Percentiles rank a stretch among this genome's conserved stretches.
phyloP scores from a whole-genome alignment of 2,797 vertebrate genomes.

The Coccyzus lansbergi region DNA sequence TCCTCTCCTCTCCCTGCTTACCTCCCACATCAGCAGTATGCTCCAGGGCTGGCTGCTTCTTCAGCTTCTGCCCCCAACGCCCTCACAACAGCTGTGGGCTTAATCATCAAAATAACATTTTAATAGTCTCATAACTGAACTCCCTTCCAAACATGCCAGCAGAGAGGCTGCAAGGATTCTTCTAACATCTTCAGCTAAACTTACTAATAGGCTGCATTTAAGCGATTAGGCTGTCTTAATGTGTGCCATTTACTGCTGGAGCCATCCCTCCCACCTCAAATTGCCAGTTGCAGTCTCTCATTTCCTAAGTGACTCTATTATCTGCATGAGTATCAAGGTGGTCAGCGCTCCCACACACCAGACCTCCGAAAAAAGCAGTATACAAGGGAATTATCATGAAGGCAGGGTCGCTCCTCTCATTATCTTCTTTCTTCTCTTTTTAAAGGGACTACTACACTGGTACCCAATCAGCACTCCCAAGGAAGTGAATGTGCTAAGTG shows the following conservation, averaged over 20 bases:
- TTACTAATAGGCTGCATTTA: constrained; percentile 78
- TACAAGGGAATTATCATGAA: constrained; percentile 39
- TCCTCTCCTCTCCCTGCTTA: not conserved
- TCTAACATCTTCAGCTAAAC: constrained; percentile 78
- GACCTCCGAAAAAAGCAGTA: constrained; percentile 12
- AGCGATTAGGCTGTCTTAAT: constrained; percentile 73
- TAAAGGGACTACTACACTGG: constrained; percentile 19
- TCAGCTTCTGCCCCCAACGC: constrained; percentile 72
- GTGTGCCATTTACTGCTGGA: constrained; percentile 57
- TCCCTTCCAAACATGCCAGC: constrained; percentile 79
- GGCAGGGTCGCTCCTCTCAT: constrained; percentile 37
- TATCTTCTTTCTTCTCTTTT: not conserved
- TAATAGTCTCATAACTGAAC: constrained; percentile 84
- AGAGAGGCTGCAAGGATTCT: constrained; percentile 74
- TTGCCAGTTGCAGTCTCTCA: constrained; percentile 1
- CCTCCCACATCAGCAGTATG: fast-evolving
- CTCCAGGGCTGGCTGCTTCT: constrained; percentile 59
- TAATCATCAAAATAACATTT: constrained; percentile 88
- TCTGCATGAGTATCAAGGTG: constrained; percentile 29
- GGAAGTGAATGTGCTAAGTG: constrained; percentile 53
- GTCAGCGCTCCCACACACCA: constrained; percentile 48
- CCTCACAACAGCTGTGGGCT: constrained; percentile 84
- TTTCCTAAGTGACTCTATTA: constrained; percentile 58
- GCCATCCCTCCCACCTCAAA: constrained; percentile 57
- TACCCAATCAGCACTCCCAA: constrained; percentile 44